Conservation (phyloP, 2,888 invertebrate species). For the Philereme vetulata region DNA sequence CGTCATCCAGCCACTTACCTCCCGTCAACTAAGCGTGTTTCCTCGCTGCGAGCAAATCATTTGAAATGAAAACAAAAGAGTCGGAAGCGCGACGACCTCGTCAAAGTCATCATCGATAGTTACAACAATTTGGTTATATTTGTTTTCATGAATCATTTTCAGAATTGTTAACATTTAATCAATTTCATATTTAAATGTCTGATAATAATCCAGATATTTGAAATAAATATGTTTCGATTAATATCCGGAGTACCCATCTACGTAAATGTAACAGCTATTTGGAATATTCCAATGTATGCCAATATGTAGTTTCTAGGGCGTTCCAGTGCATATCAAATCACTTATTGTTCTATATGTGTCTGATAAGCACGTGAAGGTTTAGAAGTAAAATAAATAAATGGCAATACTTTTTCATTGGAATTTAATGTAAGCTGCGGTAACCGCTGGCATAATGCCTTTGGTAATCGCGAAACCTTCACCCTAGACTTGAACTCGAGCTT, state of each 20-base stretch:
- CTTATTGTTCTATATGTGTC: neutral
- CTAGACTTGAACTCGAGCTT: conserved; percentile 78
- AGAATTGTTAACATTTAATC: conserved; percentile 22
- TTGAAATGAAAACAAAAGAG: conserved; percentile 62
- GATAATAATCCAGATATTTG: too few species aligned
- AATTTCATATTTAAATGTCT: conserved; percentile 1
- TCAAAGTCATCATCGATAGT: conserved; percentile 55
- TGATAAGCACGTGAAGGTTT: neutral
- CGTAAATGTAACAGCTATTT: too few species aligned
- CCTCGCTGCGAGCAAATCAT: conserved; percentile 67
- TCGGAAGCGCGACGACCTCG: conserved; percentile 71
- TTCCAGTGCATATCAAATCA: neutral
- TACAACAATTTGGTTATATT: conserved; percentile 46
- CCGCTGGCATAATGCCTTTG: conserved; percentile 4
- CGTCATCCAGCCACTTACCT: conserved; percentile 73
- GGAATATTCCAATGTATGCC: too few species aligned
- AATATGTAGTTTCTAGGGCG: neutral
- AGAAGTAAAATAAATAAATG: conserved; percentile 4
- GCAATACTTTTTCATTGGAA: conserved; percentile 18
- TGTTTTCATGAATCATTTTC: conserved; percentile 40
- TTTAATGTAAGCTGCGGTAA: conserved; percentile 25
- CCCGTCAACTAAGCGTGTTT: conserved; percentile 78
- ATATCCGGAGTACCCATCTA: too few species aligned
- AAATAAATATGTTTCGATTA: neutral
- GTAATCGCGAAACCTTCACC: conserved; percentile 65